Percentiles rank a stretch among this genome's conserved stretches.
phyloP scores from a whole-genome alignment of 2,113 vertebrate species.

The Carollia perspicillata region DNA sequence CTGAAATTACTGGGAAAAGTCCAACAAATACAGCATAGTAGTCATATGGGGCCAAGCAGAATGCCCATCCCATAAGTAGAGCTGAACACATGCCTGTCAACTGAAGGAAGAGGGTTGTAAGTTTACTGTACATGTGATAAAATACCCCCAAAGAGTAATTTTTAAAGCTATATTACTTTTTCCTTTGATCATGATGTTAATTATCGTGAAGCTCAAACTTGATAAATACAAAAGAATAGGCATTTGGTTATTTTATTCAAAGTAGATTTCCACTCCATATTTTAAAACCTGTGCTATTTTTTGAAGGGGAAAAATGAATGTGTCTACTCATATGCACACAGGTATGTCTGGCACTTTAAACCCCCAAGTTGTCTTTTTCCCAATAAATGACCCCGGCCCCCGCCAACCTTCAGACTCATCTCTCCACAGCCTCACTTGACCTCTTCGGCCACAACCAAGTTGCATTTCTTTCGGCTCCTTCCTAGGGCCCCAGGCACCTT shows the following conservation, averaged over 20 bases:
- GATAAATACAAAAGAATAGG: background rate
- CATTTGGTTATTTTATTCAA: background rate
- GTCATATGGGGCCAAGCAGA: background rate
- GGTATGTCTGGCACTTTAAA: background rate
- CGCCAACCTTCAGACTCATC: background rate
- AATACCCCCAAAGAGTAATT: background rate
- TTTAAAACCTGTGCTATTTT: background rate
- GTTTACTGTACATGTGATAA: background rate
- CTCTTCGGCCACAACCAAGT: background rate
- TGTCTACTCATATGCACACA: background rate
- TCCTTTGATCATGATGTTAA: background rate
- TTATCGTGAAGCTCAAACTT: background rate
- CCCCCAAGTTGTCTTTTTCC: background rate
- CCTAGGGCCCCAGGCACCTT: background rate
- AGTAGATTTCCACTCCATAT: background rate
- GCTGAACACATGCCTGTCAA: background rate
- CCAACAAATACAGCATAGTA: background rate
- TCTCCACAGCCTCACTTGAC: background rate
- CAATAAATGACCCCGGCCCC: background rate
- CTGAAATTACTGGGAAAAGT: background rate
- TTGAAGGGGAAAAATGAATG: background rate
- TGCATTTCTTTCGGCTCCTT: background rate
- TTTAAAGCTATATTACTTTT: background rate
- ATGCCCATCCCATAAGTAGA: background rate
- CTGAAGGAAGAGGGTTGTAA: background rate